These are phyloP conservation scores for Butorides virescens DNA, from an alignment of 2,113 vertebrate genomes.

Conservation along the genomic window DNA sequence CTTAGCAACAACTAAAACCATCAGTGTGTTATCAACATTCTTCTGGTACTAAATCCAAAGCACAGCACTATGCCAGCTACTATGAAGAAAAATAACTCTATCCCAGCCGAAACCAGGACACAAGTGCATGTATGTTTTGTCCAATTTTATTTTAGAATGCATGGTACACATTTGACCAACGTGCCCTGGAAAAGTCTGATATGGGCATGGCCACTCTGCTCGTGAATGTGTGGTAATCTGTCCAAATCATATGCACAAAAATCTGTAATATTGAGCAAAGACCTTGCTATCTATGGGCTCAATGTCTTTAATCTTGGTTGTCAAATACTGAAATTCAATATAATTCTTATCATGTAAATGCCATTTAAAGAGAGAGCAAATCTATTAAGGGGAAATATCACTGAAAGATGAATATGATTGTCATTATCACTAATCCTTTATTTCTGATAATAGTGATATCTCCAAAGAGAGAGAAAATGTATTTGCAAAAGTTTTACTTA, in stretches of 20 bases:
- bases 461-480: neutral
- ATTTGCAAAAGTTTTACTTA: neutral
- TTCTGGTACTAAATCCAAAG: too few relatives aligned
- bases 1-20: too few relatives aligned
- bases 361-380: neutral
- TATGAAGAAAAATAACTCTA: too few relatives aligned
- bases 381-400: neutral
- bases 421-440: neutral
- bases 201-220: neutral
- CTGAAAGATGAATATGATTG: neutral
- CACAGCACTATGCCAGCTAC: too few relatives aligned
- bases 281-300: neutral
- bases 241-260: neutral
- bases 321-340: neutral
- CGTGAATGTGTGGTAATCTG: neutral
- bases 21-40: too few relatives aligned
- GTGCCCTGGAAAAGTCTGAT: neutral
- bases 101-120: too few relatives aligned
- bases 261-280: neutral
- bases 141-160: neutral
- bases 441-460: neutral
- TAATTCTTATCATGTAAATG: neutral
- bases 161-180: accelerated
- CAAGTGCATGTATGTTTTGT: neutral
- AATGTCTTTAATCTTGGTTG: neutral